A percentile compares a stretch with the other conserved stretches of the same genome.
These are phyloP conservation scores for Heliconius hermathena DNA, from an alignment of 1,140 invertebrate species.

Conservation along the genomic window DNA sequence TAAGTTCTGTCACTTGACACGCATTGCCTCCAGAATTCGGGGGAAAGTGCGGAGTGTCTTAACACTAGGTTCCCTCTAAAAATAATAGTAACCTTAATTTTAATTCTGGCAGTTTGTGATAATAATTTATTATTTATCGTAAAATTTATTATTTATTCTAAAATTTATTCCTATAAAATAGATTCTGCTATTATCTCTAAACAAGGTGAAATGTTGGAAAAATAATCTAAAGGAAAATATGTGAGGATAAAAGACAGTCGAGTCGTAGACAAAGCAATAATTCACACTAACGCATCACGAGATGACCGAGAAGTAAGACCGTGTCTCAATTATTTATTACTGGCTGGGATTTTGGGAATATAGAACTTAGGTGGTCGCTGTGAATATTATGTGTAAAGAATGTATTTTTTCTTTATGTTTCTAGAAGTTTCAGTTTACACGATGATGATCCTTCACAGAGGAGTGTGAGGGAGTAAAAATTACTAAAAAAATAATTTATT, in stretches of 20 bases:
- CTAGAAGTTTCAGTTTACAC: background rate
- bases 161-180: too few relatives aligned
- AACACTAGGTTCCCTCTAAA: too few relatives aligned
- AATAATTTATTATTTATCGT: too few relatives aligned
- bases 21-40: too few relatives aligned
- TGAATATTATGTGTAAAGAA: background rate
- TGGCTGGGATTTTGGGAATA: background rate
- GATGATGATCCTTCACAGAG: too few relatives aligned
- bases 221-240: background rate
- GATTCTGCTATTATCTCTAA: background rate
- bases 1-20: too few relatives aligned
- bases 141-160: too few relatives aligned
- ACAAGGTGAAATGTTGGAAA: background rate
- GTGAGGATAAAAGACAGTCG: conserved; percentile 2
- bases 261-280: background rate
- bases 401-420: background rate
- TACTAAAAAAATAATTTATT: too few relatives aligned
- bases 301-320: background rate
- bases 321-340: background rate
- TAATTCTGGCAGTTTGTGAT: too few relatives aligned
- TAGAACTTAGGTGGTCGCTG: background rate
- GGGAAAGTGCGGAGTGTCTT: too few relatives aligned
- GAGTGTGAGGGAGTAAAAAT: too few relatives aligned
- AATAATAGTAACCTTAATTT: too few relatives aligned
- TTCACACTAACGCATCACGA: background rate